A percentile compares a stretch with the other conserved stretches of the same genome.
These are phyloP conservation scores for Cygnus olor DNA, from an alignment of 2,797 vertebrate genomes.

Conservation along the genomic window DNA sequence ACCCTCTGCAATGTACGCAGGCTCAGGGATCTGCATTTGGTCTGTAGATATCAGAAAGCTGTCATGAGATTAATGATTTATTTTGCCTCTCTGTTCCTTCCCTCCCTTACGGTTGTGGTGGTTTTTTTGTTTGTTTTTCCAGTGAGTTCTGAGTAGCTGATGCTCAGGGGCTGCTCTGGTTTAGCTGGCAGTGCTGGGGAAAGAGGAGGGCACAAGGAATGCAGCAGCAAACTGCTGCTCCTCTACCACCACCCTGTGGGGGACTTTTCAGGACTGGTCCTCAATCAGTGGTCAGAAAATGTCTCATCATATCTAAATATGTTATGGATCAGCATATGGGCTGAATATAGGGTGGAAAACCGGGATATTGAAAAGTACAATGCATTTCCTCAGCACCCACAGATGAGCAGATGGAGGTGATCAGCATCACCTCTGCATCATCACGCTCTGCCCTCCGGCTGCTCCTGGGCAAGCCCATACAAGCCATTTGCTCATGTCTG, in stretches of 20 bases:
- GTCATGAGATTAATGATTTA: not conserved
- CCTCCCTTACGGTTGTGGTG: not conserved
- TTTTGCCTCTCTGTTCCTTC: not conserved
- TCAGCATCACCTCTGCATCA: accelerated
- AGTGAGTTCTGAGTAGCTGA: not conserved
- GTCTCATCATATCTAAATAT: not conserved
- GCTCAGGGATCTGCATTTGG: not conserved
- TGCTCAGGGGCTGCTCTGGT: not conserved
- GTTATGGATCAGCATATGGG: accelerated
- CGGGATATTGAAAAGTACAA: accelerated
- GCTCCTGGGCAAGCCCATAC: not conserved
- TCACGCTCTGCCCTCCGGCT: accelerated
- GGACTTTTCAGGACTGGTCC: not conserved
- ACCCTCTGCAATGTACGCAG: not conserved
- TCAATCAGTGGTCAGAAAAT: accelerated
- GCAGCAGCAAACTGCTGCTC: not conserved
- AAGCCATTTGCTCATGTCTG: accelerated
- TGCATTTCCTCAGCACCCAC: not conserved
- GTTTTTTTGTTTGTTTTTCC: not conserved
- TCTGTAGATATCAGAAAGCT: not conserved
- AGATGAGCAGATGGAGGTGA: not conserved
- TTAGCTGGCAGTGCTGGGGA: not conserved
- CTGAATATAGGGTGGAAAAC: accelerated
- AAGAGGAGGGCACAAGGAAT: not conserved
- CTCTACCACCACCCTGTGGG: conserved; percentile 55